Evolutionary conservation across 2,888 invertebrate species (phyloP), one percentile per base, ranked within the genome.

Genomic region (Phania funesta): DNA sequence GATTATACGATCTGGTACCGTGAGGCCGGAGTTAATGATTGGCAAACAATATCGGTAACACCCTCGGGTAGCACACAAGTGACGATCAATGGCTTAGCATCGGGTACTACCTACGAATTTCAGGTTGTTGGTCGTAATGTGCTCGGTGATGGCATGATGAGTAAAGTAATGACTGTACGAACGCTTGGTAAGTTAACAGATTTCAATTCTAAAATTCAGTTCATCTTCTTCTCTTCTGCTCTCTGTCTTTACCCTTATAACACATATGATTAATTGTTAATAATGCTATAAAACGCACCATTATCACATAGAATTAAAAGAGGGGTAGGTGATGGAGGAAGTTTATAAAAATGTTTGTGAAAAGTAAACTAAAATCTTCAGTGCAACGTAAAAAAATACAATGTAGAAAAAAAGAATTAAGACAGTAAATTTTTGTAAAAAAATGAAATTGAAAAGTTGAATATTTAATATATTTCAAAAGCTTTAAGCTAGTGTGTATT

Each of bases 1-100:
- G 96, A 97, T 91, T 98, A 98, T 91, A 96, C 97, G 85, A 95
- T 98, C 88, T 98, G 98, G 98, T 97, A 97, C 91, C 93, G 97
- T 73, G 96, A 97, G 91, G 94, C 95, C 0, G 97, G 97, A 75
- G 95, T 95, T 86, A 94, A 95, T 38, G 96, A 97, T 87, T 98
- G 98, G 98, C 95, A 95, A 85, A 97, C 97, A 83, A 96, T 98
- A 87, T 96, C 97, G 13, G 98, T 99, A 67, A 96, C 96, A 54
- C 98, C 98, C 2, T 95, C 97, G 70, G 97, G 97, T 85, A 96
- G 96, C 89, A 98, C 98, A 13, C 92, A 93, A 85, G 95, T 97
- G 84, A 97, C 98, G 86, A 96, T 99, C 91, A 97, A 97, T 91
- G 95, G 96, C 83, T 93, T 99, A 83, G 94, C 95, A 86, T 97